Percentiles rank a stretch among this genome's conserved stretches.
These are phyloP conservation scores for Anguilla megastoma DNA, from an alignment of 2,797 vertebrate species.

Conservation along the genomic window DNA sequence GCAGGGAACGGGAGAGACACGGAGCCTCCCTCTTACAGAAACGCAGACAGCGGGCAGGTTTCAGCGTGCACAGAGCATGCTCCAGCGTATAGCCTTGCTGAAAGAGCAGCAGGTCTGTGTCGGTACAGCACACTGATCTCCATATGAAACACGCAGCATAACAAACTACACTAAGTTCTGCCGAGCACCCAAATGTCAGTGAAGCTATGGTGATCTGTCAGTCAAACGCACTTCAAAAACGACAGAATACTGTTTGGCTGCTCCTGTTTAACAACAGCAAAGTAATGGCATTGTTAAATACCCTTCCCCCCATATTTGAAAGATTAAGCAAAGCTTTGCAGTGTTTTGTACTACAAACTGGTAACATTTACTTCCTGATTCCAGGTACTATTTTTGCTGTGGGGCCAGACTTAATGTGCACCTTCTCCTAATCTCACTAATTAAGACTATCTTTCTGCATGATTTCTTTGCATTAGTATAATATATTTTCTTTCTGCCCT, in stretches of 20 bases:
- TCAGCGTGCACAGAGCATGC: too few relatives aligned
- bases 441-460: conserved; percentile 34
- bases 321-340: not conserved
- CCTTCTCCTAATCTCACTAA: conserved; percentile 27
- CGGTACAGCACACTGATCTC: too few relatives aligned
- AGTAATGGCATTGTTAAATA: not conserved
- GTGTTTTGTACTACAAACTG: not conserved
- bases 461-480: conserved; percentile 50
- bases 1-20: not conserved
- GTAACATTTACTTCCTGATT: conserved; percentile 18
- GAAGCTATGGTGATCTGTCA: not conserved
- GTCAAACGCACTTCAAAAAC: not conserved
- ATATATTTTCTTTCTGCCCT: conserved; percentile 39
- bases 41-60: too few relatives aligned
- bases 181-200: too few relatives aligned
- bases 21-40: not conserved
- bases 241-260: not conserved
- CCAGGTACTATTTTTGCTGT: not conserved
- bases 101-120: too few relatives aligned
- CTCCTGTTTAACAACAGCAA: not conserved
- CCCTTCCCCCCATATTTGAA: not conserved
- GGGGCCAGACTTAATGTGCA: conserved; percentile 8
- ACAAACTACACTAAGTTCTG: too few relatives aligned
- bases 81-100: too few relatives aligned
- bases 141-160: too few relatives aligned